Evolutionary conservation across 2,797 vertebrate species (phyloP).

Genomic region (Mormyrops attenuatus): DNA sequence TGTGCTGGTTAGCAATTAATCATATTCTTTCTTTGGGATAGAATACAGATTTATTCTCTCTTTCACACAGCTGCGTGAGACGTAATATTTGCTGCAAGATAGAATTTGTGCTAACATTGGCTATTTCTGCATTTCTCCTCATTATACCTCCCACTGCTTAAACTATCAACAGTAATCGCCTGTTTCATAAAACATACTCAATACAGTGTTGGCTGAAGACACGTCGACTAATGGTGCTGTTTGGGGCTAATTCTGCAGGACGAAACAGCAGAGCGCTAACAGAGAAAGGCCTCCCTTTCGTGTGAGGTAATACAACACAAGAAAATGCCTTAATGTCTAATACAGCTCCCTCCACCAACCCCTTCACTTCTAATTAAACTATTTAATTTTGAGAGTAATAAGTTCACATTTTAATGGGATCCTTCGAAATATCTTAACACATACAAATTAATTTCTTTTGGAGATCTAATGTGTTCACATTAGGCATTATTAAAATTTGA

Average conservation of each 20-base stretch:
- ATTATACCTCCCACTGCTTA: background rate
- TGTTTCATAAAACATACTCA: conserved; percentile 16
- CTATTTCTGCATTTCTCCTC: background rate
- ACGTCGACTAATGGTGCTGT: conserved; percentile 9
- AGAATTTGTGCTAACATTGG: conserved; percentile 13
- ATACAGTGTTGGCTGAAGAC: conserved; percentile 6
- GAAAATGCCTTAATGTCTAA: background rate
- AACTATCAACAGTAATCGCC: conserved; percentile 16
- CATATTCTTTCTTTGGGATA: conserved; percentile 63
- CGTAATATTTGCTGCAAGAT: conserved; percentile 18
- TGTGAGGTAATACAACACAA: background rate
- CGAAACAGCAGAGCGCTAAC: background rate
- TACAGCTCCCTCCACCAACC: conserved; percentile 19
- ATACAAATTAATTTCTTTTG: conserved; percentile 40
- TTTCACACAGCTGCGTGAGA: conserved; percentile 28
- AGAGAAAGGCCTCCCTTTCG: background rate
- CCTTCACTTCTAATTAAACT: conserved; percentile 45
- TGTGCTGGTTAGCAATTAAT: conserved; percentile 57
- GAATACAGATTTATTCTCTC: conserved; percentile 63
- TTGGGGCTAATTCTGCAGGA: conserved; percentile 17
- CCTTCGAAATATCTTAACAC: conserved; percentile 41
- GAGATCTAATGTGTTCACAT: conserved; percentile 40
- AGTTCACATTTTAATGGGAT: conserved; percentile 41
- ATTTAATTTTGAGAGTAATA: conserved; percentile 40
- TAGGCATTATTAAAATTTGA: conserved; percentile 47